phyloP scores from a whole-genome alignment of 2,888 invertebrate species.

The Amiota communis region DNA sequence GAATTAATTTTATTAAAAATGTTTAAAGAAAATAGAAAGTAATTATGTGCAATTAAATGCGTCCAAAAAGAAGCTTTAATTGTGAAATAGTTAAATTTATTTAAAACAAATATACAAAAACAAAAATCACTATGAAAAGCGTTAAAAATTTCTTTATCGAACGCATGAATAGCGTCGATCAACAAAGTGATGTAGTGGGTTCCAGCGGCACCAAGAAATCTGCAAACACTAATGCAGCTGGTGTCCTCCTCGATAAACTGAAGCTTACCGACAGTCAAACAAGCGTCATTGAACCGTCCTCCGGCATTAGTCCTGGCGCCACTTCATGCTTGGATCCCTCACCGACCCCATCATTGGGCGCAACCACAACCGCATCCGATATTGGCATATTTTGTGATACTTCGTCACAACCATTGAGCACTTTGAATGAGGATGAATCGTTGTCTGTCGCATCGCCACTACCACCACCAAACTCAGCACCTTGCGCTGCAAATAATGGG shows the following conservation, averaged over 20 bases:
- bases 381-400: conserved; percentile 10
- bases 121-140: conserved; percentile 65
- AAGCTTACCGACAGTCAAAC: conserved; percentile 44
- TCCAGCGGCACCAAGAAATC: conserved; percentile 43
- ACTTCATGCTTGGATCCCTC: conserved; percentile 49
- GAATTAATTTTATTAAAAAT: background rate
- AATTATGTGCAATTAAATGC: background rate
- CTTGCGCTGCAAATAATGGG: conserved; percentile 30
- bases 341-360: conserved; percentile 58
- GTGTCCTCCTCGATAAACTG: conserved; percentile 44
- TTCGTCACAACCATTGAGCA: conserved; percentile 54
- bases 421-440: conserved; percentile 51
- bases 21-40: background rate
- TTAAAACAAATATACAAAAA: conserved; percentile 21
- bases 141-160: conserved; percentile 72
- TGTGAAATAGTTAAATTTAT: conserved; percentile 18
- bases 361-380: conserved; percentile 41
- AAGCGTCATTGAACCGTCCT: conserved; percentile 40
- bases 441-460: conserved; percentile 48
- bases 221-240: conserved; percentile 18
- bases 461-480: conserved; percentile 35
- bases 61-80: background rate
- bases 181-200: conserved; percentile 33
- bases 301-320: conserved; percentile 21
- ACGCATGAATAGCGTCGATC: conserved; percentile 70